Evolutionary conservation across 2,888 invertebrate species (phyloP).

Genomic region (Drosophila meridiana): DNA sequence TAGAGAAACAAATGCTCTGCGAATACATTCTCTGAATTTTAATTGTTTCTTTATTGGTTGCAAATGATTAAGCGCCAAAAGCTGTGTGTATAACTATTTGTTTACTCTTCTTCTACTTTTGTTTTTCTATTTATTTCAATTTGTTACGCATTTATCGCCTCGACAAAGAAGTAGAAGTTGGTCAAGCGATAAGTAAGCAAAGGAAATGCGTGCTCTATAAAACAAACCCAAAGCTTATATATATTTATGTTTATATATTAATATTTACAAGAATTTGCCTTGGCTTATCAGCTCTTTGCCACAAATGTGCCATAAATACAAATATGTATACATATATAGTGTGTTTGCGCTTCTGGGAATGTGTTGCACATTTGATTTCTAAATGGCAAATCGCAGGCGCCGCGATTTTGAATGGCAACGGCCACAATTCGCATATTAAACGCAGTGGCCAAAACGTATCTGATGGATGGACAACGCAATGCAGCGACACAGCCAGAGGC

Average conservation of each 20-base stretch:
- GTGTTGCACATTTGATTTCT: slow-evolving; percentile 31
- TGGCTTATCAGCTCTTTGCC: slow-evolving; percentile 15
- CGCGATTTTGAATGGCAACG: slow-evolving; percentile 65
- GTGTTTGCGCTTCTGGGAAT: slow-evolving; percentile 9
- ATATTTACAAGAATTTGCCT: background rate
- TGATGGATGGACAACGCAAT: slow-evolving; percentile 29
- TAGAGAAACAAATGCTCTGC: background rate
- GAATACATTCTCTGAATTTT: slow-evolving; percentile 17
- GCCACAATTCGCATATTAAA: slow-evolving; percentile 62
- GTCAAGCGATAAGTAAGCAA: slow-evolving; percentile 57
- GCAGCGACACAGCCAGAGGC: slow-evolving; percentile 11
- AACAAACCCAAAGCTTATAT: background rate
- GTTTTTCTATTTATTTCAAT: slow-evolving; percentile 7
- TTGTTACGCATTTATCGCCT: slow-evolving; percentile 48
- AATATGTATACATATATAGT: background rate
- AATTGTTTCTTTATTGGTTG: slow-evolving; percentile 29
- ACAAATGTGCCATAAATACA: slow-evolving; percentile 4
- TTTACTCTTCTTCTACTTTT: slow-evolving; percentile 16
- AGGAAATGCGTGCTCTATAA: slow-evolving; percentile 54
- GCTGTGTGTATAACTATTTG: slow-evolving; percentile 15
- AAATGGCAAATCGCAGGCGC: slow-evolving; percentile 43
- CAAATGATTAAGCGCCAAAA: slow-evolving; percentile 25
- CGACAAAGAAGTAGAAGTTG: slow-evolving; percentile 48
- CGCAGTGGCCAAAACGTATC: slow-evolving; percentile 40
- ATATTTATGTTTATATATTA: background rate